These are phyloP conservation scores for Drosophila picticornis DNA, from an alignment of 2,888 invertebrate genomes.

Conservation along the genomic window DNA sequence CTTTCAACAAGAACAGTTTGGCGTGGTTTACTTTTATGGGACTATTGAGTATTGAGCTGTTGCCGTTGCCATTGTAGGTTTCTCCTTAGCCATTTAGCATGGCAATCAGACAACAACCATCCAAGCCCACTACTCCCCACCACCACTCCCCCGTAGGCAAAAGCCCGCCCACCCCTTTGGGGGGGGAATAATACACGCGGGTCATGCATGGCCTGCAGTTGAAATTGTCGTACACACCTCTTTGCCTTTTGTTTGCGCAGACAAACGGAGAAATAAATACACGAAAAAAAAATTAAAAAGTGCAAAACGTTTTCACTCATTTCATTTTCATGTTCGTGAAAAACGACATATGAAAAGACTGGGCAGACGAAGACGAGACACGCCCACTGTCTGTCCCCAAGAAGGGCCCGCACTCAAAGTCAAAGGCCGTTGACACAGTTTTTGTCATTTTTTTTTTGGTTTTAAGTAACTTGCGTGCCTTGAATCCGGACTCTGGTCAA, in stretches of 20 bases:
- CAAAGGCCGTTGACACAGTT: slow-evolving; percentile 76
- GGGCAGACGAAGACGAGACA: slow-evolving; percentile 24
- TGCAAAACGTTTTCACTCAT: slow-evolving; percentile 74
- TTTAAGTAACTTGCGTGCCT: slow-evolving; percentile 50
- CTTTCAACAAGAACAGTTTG: neutral
- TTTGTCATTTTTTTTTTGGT: neutral
- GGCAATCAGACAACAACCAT: slow-evolving; percentile 67
- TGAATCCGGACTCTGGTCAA: slow-evolving; percentile 59
- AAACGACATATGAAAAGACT: slow-evolving; percentile 51
- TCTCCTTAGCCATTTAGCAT: slow-evolving; percentile 70
- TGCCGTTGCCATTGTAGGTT: slow-evolving; percentile 52
- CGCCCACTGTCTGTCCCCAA: slow-evolving; percentile 56
- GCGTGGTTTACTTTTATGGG: slow-evolving; percentile 23
- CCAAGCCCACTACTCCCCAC: slow-evolving; percentile 25
- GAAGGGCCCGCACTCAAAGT: slow-evolving; percentile 53
- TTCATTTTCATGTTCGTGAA: slow-evolving; percentile 74
- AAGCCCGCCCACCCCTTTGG: neutral
- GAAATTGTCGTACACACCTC: slow-evolving; percentile 69
- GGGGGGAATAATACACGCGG: slow-evolving; percentile 54
- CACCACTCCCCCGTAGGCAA: neutral
- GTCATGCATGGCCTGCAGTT: slow-evolving; percentile 76
- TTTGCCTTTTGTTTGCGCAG: slow-evolving; percentile 60
- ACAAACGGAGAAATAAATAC: slow-evolving; percentile 1
- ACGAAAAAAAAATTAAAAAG: slow-evolving; percentile 27
- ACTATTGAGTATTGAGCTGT: slow-evolving; percentile 41